Evolutionary conservation across 2,797 vertebrate species (phyloP), one percentile per base, ranked within the genome.

Genomic region (Threskiornis aethiopicus): DNA sequence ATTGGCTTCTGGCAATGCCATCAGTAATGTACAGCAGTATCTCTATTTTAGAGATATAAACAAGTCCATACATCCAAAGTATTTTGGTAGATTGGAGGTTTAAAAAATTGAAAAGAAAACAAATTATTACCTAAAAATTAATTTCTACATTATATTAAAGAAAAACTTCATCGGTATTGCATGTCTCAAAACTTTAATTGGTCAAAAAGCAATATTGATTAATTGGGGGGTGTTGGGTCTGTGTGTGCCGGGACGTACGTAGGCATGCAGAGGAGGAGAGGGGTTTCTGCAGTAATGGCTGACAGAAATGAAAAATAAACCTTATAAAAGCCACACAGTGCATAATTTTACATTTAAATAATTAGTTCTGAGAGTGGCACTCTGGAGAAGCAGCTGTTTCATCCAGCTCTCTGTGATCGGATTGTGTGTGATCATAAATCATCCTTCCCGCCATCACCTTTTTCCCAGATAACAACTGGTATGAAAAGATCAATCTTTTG

Each of bases 401-500:
- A 70, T 66, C 28, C 78, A 24, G 1, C 24, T 81, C 39, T 69
- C 39, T 39, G 4, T 29, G 65, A 57, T 78, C 61, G 67, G 85
- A 76, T 39, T 35, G 39, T 35, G 22, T 49, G n/a, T 26, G 55
- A 58, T 51, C 42, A 20, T 64, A 76, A 75, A 91, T 82, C 95
- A 90, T 11, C 47, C 33, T 29, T 39, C 62, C 33, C 0, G 0
- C 20, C 69, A 52, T 49, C 62, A 46, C 46, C 69, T 87, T 72
- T 29, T 76, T 44, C 57, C 44, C 77, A 88, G 46, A 41, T 58
- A 91, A 75, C 33, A 94, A 26, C 35, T 59, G 37, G 9, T 47
- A 58, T 51, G 41, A 26, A 72, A 73, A 69, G 77, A 95, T 84
- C 65, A 37, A 16, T 82, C 87, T 90, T 95, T 84, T 75, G 54